These are phyloP conservation scores for Clarias magur DNA, from an alignment of 2,113 vertebrate species.

Conservation along the genomic window DNA sequence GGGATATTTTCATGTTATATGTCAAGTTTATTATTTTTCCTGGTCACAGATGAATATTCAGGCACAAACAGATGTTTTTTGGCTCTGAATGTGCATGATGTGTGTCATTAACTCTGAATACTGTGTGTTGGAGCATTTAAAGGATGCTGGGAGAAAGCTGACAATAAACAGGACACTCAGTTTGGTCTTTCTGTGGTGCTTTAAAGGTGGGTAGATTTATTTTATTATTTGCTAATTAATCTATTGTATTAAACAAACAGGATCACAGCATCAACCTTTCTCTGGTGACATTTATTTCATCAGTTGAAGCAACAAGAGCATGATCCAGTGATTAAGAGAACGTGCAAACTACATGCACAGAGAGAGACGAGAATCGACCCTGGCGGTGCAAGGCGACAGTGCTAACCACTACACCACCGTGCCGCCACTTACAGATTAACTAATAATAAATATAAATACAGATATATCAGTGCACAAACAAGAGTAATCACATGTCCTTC, in stretches of 20 bases:
- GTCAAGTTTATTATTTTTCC: neutral
- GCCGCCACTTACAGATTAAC: neutral
- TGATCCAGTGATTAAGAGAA: neutral
- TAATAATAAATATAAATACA: neutral
- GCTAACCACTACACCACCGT: too few relatives aligned
- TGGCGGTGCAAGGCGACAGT: too few relatives aligned
- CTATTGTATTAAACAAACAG: neutral
- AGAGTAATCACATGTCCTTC: neutral
- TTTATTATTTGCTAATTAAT: neutral
- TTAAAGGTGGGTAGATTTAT: neutral
- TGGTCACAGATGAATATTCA: neutral
- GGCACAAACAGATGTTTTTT: neutral
- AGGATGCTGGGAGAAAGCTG: neutral
- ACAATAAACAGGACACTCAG: neutral
- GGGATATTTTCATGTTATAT: neutral
- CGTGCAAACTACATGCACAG: too few relatives aligned
- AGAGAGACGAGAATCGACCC: too few relatives aligned
- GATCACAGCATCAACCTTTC: neutral
- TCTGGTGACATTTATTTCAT: neutral
- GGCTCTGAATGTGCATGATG: neutral
- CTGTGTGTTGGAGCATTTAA: neutral
- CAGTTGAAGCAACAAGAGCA: neutral
- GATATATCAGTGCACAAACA: neutral
- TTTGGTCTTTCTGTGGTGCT: neutral
- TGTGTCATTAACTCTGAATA: neutral